Evolutionary conservation across 1,140 invertebrate genomes (phyloP), one percentile per base, ranked within the genome.

Genomic region (Heterodera carotae): DNA sequence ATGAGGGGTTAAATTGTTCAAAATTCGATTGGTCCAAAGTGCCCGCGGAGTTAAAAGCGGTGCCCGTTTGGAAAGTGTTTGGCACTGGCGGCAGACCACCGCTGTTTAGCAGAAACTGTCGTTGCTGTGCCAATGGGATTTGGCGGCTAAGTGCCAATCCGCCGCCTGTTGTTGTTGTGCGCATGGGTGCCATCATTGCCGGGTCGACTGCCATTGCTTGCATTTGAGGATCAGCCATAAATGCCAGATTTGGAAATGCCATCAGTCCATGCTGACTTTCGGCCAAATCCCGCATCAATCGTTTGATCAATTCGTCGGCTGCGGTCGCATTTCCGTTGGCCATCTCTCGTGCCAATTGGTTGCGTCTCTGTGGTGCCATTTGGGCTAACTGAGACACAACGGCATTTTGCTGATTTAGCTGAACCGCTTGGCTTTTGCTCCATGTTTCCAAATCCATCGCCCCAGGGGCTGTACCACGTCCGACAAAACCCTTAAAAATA

Each of bases 311-410:
- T 76, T 76, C 71, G 36, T 39, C 76, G 10, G 75, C 70, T 6
- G 70, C 75, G 27, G 60, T 76, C 12, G 53, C 18, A 34, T 76
- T 76, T 53, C 75, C 75, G 31, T 76, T 67, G 31, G 71, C n/a
- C 12, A 76, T 43, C 18, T 76, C 75, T 53, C 62, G 29, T 25
- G 62, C 27, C 62, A 76, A 59, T 43, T 72, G 15, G 12, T 76
- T 76, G 10, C 75, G 53, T 29, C 53, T 39, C n/a, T 76, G 75
- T 1, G 75, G 75, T 36, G 75, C 70, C 31, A 76, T 76, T 70
- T 75, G 64, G 10, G 66, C 48, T 34, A 76, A 25, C 27, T 76
- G 75, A 6, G 71, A 3, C 43, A 76, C 70, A 25, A 76, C 64
- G 12, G 75, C 75, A 12, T 76, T 76, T 27, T 76, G 56, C 25